A percentile compares a stretch with the other conserved stretches of the same genome.
These are phyloP conservation scores for Mallotus villosus DNA, from an alignment of 2,797 vertebrate genomes.

Conservation along the genomic window DNA sequence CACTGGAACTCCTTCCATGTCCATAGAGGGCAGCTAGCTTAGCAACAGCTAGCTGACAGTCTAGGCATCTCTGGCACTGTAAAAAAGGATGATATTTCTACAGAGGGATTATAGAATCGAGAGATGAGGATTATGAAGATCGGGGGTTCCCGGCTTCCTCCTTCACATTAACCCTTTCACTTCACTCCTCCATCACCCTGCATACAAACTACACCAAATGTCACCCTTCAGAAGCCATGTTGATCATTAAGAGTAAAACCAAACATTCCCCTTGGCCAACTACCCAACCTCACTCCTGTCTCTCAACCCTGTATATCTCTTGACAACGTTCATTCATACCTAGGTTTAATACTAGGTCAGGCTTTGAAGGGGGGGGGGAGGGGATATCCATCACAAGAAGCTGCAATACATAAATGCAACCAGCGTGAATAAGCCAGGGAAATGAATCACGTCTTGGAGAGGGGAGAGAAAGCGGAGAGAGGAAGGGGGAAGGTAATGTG, in stretches of 20 bases:
- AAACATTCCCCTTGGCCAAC: constrained; percentile 3
- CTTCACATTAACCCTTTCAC: constrained; percentile 19
- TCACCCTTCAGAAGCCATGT: constrained; percentile 21
- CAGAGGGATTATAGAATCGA: constrained; percentile 46
- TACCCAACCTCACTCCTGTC: background rate
- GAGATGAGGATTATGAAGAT: constrained; percentile 35
- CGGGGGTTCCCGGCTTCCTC: constrained; percentile 27
- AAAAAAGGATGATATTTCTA: constrained; percentile 58
- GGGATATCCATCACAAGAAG: constrained; percentile 3
- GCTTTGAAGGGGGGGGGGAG: background rate
- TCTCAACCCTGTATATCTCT: background rate
- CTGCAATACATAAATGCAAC: background rate
- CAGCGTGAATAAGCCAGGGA: constrained; percentile 1
- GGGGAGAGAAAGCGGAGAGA: background rate
- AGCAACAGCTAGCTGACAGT: constrained; percentile 24
- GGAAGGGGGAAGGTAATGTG: constrained; percentile 23
- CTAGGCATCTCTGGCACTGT: constrained; percentile 58
- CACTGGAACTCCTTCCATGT: constrained; percentile 57
- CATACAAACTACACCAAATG: constrained; percentile 34
- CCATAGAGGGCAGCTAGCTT: constrained; percentile 9
- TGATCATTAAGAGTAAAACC: constrained; percentile 1
- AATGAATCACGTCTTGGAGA: constrained; percentile 12
- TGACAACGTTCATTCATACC: background rate
- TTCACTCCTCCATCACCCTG: constrained; percentile 10
- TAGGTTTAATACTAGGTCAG: background rate